Evolutionary conservation across 1,140 invertebrate genomes (phyloP), one percentile per base, ranked within the genome.

Genomic region (Ceratosolen solmsi): DNA sequence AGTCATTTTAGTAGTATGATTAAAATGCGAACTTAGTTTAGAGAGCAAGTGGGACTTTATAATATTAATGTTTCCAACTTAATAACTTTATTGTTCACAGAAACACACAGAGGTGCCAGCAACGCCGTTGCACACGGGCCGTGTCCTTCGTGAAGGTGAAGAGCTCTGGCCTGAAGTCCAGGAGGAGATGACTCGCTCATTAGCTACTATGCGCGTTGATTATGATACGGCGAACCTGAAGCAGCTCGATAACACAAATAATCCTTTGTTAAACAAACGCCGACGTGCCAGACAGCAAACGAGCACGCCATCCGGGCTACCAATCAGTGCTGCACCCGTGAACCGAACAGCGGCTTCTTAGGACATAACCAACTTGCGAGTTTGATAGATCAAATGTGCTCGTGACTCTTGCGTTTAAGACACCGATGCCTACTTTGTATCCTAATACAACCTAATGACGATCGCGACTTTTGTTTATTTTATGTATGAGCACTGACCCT

Each of bases 101-200:
- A 94, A 97, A 94, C 96, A 96, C 88, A 96, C 95, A 1, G 94
- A 95, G 84, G 98, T 99, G 22, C 98, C 98, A 0, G 95, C 97
- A 87, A 99, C 98, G 51, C 98, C 98, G 1, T 93, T 99, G 2
- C 95, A 97, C 89, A 98, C 98, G 2, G 94, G 96, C 36, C 93
- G 95, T 76, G 94, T 99, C 85, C 91, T 99, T 27, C 94, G 95
- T 80, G 98, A 99, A 91, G 95, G 97, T 68, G 96, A 96, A 82
- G 97, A 98, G 79, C 94, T 95, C 41, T 99, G 98, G 98, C 95
- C 96, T 4, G 98, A 99, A 89, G 97, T 99, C 22, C 96, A 99
- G 93, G 98, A 99, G 91, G 98, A 99, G 92, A 99, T 99, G 97
- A 98, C 96, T 0, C 94, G 97, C 80, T 99, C 98, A 0, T 91